These are phyloP conservation scores for Illadopsis cleaveri DNA, from an alignment of 2,113 vertebrate species.

Conservation along the genomic window DNA sequence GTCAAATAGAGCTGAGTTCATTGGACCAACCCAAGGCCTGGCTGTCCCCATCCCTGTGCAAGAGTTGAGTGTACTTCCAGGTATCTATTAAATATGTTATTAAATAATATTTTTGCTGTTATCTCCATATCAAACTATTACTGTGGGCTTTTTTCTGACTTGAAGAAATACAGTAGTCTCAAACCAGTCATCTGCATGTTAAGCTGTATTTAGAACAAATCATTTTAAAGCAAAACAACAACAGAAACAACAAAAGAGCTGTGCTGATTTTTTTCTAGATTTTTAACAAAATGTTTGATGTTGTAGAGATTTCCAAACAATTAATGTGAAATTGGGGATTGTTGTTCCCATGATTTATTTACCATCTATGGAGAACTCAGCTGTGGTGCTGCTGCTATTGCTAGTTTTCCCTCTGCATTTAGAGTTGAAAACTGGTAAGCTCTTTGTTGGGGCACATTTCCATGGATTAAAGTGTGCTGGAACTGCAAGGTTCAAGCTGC, in stretches of 20 bases:
- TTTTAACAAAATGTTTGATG: slow-evolving; percentile 81
- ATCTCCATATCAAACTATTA: slow-evolving; percentile 21
- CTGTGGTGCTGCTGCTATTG: slow-evolving; percentile 60
- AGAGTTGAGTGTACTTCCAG: slow-evolving; percentile 10
- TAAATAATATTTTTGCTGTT: neutral
- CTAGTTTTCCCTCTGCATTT: slow-evolving; percentile 24
- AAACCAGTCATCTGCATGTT: slow-evolving; percentile 81
- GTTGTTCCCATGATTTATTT: slow-evolving; percentile 78
- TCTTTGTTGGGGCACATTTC: neutral
- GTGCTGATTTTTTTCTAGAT: slow-evolving; percentile 66
- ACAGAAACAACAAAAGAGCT: slow-evolving; percentile 72
- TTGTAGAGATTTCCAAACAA: slow-evolving; percentile 77
- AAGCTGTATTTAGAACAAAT: slow-evolving; percentile 81
- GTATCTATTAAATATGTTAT: neutral
- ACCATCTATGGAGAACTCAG: slow-evolving; percentile 71
- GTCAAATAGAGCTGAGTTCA: neutral
- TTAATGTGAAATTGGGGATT: slow-evolving; percentile 76
- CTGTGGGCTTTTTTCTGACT: neutral
- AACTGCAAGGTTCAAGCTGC: neutral
- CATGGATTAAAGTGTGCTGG: neutral
- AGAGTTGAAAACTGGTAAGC: slow-evolving; percentile 38
- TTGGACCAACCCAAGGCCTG: neutral
- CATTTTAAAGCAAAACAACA: slow-evolving; percentile 77
- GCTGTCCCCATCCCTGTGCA: neutral
- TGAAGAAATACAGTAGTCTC: slow-evolving; percentile 66